Conservation (phyloP, 2,888 invertebrate genomes). For the Helleia helle region DNA sequence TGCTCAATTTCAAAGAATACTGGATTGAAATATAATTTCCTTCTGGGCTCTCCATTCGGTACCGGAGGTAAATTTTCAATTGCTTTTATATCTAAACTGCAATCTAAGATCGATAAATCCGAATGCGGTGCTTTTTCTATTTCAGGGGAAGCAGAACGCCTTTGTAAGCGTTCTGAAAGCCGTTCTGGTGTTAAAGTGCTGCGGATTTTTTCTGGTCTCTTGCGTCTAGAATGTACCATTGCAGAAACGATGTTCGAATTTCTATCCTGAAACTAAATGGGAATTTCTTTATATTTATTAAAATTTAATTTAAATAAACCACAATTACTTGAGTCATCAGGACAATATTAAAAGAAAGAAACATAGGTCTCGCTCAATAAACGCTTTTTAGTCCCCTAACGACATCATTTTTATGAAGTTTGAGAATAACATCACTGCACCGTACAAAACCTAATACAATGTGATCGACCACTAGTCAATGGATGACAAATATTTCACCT, state of each 20-base stretch:
- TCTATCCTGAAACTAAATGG: conserved; percentile 49
- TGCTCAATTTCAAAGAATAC: conserved; percentile 92
- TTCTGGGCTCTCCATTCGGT: conserved; percentile 64
- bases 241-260: conserved; percentile 55
- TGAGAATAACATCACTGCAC: too few relatives aligned
- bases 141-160: conserved; percentile 57
- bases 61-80: conserved; percentile 37
- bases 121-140: conserved; percentile 64
- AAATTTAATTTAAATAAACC: too few relatives aligned
- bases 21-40: conserved; percentile 90
- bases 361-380: too few relatives aligned
- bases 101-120: conserved; percentile 62
- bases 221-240: conserved; percentile 55
- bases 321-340: too few relatives aligned
- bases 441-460: too few relatives aligned
- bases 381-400: too few relatives aligned
- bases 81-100: conserved; percentile 41
- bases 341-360: too few relatives aligned
- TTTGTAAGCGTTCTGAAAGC: conserved; percentile 43
- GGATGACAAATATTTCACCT: too few relatives aligned
- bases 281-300: neutral
- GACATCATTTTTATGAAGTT: too few relatives aligned
- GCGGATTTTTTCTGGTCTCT: conserved; percentile 48
- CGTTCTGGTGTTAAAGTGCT: conserved; percentile 39
- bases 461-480: too few relatives aligned